phyloP scores from a whole-genome alignment of 2,888 invertebrate species.

The Agrotis clavis region DNA sequence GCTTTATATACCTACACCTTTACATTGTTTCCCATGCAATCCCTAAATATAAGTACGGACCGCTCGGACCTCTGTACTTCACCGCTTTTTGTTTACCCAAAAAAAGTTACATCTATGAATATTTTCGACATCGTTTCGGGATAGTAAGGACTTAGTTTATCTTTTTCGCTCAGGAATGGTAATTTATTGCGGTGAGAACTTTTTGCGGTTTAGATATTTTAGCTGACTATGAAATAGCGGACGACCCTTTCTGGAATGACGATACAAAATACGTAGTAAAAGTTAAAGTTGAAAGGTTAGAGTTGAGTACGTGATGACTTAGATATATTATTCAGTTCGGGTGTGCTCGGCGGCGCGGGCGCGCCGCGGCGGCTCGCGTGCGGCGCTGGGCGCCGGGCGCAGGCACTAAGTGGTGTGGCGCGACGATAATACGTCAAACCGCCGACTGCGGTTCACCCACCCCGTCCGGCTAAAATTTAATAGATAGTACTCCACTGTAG shows the following conservation, averaged over 20 bases:
- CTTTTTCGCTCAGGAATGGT: slow-evolving; percentile 64
- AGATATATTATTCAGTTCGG: slow-evolving; percentile 60
- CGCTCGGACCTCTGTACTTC: slow-evolving; percentile 56
- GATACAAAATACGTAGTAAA: slow-evolving; percentile 57
- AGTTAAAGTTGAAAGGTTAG: slow-evolving; percentile 61
- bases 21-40: slow-evolving; percentile 75
- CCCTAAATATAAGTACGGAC: slow-evolving; percentile 64
- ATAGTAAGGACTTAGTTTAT: slow-evolving; percentile 66
- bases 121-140: slow-evolving; percentile 60
- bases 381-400: slow-evolving; percentile 55
- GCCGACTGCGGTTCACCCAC: slow-evolving; percentile 76
- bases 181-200: slow-evolving; percentile 63
- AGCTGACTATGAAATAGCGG: slow-evolving; percentile 54
- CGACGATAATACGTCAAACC: slow-evolving; percentile 86
- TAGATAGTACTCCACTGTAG: slow-evolving; percentile 73
- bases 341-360: slow-evolving; percentile 48
- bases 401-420: slow-evolving; percentile 79
- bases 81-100: slow-evolving; percentile 70
- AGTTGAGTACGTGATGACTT: slow-evolving; percentile 61
- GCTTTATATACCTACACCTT: slow-evolving; percentile 74
- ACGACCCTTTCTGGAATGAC: slow-evolving; percentile 62
- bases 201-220: slow-evolving; percentile 64
- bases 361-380: slow-evolving; percentile 63
- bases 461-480: slow-evolving; percentile 78
- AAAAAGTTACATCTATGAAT: slow-evolving; percentile 65